These are phyloP conservation scores for Ferdinandea cuprea DNA, from an alignment of 2,888 invertebrate species.

Conservation along the genomic window DNA sequence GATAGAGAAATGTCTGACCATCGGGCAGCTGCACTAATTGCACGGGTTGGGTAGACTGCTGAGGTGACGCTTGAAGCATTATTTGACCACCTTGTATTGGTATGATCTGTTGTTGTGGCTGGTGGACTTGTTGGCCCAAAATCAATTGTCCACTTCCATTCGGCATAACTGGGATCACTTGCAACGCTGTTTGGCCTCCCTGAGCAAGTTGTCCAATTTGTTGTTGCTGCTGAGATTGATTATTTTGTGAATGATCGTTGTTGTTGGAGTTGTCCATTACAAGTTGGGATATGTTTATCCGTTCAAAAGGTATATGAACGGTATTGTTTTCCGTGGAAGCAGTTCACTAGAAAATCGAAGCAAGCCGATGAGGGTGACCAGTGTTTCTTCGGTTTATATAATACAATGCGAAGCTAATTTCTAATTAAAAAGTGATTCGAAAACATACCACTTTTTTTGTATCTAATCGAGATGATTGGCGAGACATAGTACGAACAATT, in stretches of 20 bases:
- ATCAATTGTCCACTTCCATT: constrained; percentile 80
- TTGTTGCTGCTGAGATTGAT: constrained; percentile 69
- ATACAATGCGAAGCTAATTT: constrained; percentile 44
- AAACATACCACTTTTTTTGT: constrained; percentile 83
- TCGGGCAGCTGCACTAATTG: constrained; percentile 95
- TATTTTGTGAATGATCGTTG: constrained; percentile 76
- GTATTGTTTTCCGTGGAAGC: constrained; percentile 38
- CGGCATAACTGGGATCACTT: constrained; percentile 81
- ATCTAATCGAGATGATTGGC: constrained; percentile 81
- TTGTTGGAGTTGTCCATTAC: constrained; percentile 70
- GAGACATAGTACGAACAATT: constrained; percentile 78
- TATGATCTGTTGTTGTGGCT: constrained; percentile 79
- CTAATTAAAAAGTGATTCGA: constrained; percentile 34
- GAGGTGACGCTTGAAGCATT: constrained; percentile 80
- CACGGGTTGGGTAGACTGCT: constrained; percentile 83
- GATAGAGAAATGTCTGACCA: constrained; percentile 94
- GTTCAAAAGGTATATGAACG: constrained; percentile 9
- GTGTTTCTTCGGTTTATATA: constrained; percentile 76
- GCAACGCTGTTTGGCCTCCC: constrained; percentile 76
- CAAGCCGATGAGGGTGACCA: constrained; percentile 81
- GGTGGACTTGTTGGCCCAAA: constrained; percentile 79
- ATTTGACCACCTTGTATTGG: constrained; percentile 81
- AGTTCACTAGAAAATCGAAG: constrained; percentile 83
- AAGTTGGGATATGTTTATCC: constrained; percentile 8
- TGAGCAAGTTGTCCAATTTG: constrained; percentile 53